A percentile compares a stretch with the other conserved stretches of the same genome.
Evolutionary conservation across 1,140 invertebrate species (phyloP).

Genomic region (Hylyphantes graminicola): DNA sequence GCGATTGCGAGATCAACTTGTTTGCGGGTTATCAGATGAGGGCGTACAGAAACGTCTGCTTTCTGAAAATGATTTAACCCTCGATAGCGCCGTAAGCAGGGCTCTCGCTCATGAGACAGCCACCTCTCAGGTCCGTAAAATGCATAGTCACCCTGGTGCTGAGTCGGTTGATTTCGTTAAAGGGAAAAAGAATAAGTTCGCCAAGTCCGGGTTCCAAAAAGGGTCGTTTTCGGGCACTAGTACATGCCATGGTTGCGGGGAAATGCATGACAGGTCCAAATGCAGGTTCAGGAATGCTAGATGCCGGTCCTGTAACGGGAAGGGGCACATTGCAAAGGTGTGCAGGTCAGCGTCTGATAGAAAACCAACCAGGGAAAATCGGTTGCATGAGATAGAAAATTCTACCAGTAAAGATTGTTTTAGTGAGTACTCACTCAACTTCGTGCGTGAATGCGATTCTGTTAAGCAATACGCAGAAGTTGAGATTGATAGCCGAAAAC

Average conservation of each 20-base stretch:
- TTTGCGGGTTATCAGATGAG: neutral
- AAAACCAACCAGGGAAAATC: no score
- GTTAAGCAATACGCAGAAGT: neutral
- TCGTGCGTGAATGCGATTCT: neutral
- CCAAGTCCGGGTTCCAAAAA: no score
- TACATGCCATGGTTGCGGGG: constrained; percentile 7
- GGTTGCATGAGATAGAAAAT: neutral
- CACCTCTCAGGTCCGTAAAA: neutral
- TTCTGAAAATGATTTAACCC: neutral
- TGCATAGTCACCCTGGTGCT: neutral
- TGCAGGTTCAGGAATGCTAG: neutral
- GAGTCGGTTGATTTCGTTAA: no score
- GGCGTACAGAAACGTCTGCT: neutral
- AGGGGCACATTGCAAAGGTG: neutral
- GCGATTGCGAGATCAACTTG: neutral
- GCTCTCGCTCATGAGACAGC: constrained; percentile 1
- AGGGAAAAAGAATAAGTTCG: no score
- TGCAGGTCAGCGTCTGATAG: no score
- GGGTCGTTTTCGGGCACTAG: neutral
- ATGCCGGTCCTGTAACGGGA: neutral
- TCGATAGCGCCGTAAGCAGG: neutral
- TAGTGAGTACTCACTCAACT: neutral
- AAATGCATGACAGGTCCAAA: neutral
- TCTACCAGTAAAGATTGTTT: neutral
- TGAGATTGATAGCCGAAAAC: neutral